Base-by-base conservation (phyloP, 2,888 invertebrate genomes). In the Blastobasis lacticolella region DNA sequence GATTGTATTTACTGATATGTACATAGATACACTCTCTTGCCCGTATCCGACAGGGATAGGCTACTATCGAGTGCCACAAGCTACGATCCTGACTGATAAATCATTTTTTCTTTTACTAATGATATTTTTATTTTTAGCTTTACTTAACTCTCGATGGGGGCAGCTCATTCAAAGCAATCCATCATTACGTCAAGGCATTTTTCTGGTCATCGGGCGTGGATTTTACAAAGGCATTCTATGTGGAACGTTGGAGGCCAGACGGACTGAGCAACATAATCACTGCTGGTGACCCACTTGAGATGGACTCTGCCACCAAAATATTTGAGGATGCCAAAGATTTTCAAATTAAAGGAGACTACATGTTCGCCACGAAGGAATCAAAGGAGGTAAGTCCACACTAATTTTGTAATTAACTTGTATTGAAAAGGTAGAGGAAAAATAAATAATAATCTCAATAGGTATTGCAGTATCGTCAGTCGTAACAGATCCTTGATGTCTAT, bases 91-190 rank as follows among this genome's bases (percentile, higher is more conserved):
- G 23, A 23, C 23, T 23, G 23, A 23, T 23, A 23, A 1, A 23
- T 23, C 23, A 3, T 23, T 23, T 23, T 23, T 23, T 23, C 23
- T 23, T 23, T 2, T 23, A 23, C 23, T 23, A 23, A 23, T 23
- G 3, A 23, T 23, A 23, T 23, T 23, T 23, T 23, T 23, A 23
- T 23, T 23, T 23, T 23, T 23, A 95, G 94, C 80, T 97, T 5
- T 96, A 93, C 89, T 73, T 94, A 50, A 95, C 95, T 0, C 81
- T 88, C 54, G 92, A 96, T 73, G 94, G 93, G 65, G 96, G 96
- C 0, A 82, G 87, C 57, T 90, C 91, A 0, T 97, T 95, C 91
- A 83, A 83, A 49, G 67, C 90, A 55, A 87, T 94, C 48, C 93
- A 94, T 64, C 90, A 91, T 57, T 92, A 89, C 71, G 95, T 97